These are phyloP conservation scores for Scartelaos histophorus DNA, from an alignment of 2,113 vertebrate species.

Conservation along the genomic window DNA sequence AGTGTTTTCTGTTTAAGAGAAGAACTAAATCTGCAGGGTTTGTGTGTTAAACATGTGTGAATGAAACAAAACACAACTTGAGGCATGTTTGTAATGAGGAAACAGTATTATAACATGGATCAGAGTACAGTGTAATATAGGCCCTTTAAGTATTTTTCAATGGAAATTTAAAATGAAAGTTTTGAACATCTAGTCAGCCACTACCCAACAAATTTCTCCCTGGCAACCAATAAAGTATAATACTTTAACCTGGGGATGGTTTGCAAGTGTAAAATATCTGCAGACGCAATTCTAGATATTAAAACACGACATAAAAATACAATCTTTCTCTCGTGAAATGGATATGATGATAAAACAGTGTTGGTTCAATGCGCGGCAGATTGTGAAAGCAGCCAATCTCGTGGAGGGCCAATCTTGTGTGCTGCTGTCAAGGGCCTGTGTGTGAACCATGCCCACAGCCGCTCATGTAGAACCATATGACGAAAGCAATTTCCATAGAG, in stretches of 20 bases:
- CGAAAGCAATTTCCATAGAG: constrained; percentile 77
- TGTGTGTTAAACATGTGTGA: too few species aligned
- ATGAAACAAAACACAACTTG: too few species aligned
- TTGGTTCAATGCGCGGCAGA: constrained; percentile 16
- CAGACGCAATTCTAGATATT: not conserved
- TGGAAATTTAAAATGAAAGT: too few species aligned
- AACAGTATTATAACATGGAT: too few species aligned
- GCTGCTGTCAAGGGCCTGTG: constrained; percentile 51
- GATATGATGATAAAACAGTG: constrained; percentile 15
- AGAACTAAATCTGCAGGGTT: too few species aligned
- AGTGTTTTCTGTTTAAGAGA: too few species aligned
- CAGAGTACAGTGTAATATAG: too few species aligned
- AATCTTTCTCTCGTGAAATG: not conserved
- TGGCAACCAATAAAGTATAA: not conserved
- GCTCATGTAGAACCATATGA: constrained; percentile 62
- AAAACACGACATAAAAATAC: not conserved
- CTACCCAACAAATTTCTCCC: not conserved
- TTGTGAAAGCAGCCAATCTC: constrained; percentile 37
- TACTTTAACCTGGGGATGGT: too few species aligned
- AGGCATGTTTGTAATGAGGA: too few species aligned
- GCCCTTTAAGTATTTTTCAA: too few species aligned
- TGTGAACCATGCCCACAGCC: constrained; percentile 50
- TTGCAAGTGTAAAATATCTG: not conserved
- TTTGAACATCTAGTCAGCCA: too few species aligned
- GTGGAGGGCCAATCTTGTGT: constrained; percentile 40